A percentile compares a stretch with the other conserved stretches of the same genome.
Evolutionary conservation across 2,888 invertebrate genomes (phyloP).

Genomic region (Morpho deidamia): DNA sequence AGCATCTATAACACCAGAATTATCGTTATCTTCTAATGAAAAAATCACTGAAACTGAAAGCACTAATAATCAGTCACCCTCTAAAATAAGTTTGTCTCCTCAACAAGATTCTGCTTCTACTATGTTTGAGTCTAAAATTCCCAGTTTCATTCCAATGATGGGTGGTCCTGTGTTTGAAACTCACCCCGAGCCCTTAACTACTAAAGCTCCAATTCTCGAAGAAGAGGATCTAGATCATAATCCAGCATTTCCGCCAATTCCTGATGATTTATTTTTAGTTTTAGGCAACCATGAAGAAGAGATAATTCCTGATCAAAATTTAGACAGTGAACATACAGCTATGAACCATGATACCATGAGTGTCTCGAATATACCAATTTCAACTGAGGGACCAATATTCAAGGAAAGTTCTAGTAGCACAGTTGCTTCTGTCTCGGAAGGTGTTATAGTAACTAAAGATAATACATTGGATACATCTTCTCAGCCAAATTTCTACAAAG

Average conservation of each 20-base stretch:
- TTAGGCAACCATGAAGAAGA: constrained; percentile 63
- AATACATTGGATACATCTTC: constrained; percentile 29
- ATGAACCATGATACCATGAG: constrained; percentile 38
- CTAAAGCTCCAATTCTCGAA: constrained; percentile 53
- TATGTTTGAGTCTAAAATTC: constrained; percentile 47
- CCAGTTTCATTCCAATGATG: constrained; percentile 42
- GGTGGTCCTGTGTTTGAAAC: constrained; percentile 34
- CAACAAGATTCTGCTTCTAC: constrained; percentile 55
- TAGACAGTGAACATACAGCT: constrained; percentile 45
- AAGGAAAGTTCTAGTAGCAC: constrained; percentile 39
- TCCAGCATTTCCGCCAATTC: constrained; percentile 68
- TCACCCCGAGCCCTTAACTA: constrained; percentile 36
- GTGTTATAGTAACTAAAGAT: constrained; percentile 33
- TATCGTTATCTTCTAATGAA: constrained; percentile 29
- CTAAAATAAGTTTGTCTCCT: constrained; percentile 60
- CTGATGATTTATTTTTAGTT: constrained; percentile 59
- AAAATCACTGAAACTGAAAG: constrained; percentile 30
- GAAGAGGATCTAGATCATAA: constrained; percentile 68
- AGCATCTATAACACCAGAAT: constrained; percentile 34
- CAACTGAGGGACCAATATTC: constrained; percentile 31
- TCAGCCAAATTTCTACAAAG: constrained; percentile 30
- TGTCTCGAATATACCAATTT: constrained; percentile 33
- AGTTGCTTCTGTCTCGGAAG: constrained; percentile 32
- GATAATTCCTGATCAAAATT: constrained; percentile 48
- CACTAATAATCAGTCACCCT: constrained; percentile 44